Evolutionary conservation across 1,140 invertebrate genomes (phyloP).

Genomic region (Pseudomyrmex flavicornis): DNA sequence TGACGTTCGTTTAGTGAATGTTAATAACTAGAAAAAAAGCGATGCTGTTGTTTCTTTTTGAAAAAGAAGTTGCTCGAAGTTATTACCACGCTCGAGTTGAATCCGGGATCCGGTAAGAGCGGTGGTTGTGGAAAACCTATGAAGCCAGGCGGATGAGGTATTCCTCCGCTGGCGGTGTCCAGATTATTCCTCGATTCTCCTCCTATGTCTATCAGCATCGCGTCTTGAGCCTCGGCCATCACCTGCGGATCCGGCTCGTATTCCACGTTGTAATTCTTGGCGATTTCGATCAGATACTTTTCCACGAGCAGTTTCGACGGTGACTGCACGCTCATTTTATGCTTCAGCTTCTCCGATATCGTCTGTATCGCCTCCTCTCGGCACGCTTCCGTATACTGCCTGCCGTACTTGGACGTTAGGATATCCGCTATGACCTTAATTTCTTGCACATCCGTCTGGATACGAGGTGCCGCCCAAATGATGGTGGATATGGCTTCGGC

Average conservation of each 20-base stretch:
- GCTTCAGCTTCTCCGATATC: slow-evolving; percentile 97
- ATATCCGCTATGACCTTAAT: slow-evolving; percentile 97
- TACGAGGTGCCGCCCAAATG: slow-evolving; percentile 97
- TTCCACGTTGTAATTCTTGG: slow-evolving; percentile 96
- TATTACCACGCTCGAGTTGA: slow-evolving; percentile 60
- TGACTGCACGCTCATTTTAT: slow-evolving; percentile 97
- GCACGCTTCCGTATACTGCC: slow-evolving; percentile 95
- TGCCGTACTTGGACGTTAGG: slow-evolving; percentile 96
- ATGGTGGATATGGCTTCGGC: slow-evolving; percentile 98
- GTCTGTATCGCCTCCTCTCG: slow-evolving; percentile 91
- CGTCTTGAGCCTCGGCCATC: slow-evolving; percentile 94
- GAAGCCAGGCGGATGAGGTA: slow-evolving; percentile 91
- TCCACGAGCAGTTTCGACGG: slow-evolving; percentile 98
- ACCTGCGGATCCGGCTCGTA: slow-evolving; percentile 97
- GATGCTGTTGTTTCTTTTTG: background rate
- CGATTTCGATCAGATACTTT: slow-evolving; percentile 98
- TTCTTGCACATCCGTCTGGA: slow-evolving; percentile 94
- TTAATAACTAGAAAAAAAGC: background rate
- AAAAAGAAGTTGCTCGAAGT: background rate
- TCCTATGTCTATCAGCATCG: slow-evolving; percentile 92
- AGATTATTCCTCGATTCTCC: slow-evolving; percentile 86
- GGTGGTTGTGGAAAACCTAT: slow-evolving; percentile 91
- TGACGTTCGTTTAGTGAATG: slow-evolving; percentile 31
- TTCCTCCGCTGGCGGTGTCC: slow-evolving; percentile 84
- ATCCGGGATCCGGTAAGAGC: slow-evolving; percentile 85